These are phyloP conservation scores for Coenobita brevimanus DNA, from an alignment of 1,140 invertebrate genomes.

Conservation along the genomic window DNA sequence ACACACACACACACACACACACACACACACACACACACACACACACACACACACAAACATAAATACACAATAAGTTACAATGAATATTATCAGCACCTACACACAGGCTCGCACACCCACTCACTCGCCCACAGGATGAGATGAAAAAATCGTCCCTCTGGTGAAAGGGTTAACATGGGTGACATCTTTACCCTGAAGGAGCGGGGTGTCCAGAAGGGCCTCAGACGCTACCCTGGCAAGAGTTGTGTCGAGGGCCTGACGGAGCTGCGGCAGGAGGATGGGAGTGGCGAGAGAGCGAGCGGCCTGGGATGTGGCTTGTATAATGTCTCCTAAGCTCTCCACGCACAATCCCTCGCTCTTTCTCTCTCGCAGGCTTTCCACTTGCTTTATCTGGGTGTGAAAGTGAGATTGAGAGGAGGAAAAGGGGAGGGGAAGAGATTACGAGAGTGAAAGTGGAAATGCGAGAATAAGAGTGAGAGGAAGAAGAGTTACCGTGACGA, in stretches of 20 bases:
- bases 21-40: conserved; percentile 27
- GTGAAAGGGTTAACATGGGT: background rate
- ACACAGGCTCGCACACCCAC: too few species aligned
- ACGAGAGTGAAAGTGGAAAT: too few species aligned
- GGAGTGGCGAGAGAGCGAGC: background rate
- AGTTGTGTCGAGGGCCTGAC: background rate
- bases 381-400: conserved; percentile 10
- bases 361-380: background rate
- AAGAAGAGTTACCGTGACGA: too few species aligned
- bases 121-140: too few species aligned
- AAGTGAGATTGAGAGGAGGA: too few species aligned
- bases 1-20: conserved; percentile 27
- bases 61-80: too few species aligned
- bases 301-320: conserved; percentile 38
- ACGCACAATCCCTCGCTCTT: background rate
- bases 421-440: too few species aligned
- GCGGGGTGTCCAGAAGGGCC: background rate
- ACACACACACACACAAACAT: background rate
- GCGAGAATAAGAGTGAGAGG: too few species aligned
- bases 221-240: conserved; percentile 3
- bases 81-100: too few species aligned
- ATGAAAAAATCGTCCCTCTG: background rate
- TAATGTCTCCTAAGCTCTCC: background rate
- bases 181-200: conserved; percentile 1
- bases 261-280: conserved; percentile 1